Base-by-base conservation (phyloP, 92 coral and sea anemone species). In the Actinernus sp. region DNA sequence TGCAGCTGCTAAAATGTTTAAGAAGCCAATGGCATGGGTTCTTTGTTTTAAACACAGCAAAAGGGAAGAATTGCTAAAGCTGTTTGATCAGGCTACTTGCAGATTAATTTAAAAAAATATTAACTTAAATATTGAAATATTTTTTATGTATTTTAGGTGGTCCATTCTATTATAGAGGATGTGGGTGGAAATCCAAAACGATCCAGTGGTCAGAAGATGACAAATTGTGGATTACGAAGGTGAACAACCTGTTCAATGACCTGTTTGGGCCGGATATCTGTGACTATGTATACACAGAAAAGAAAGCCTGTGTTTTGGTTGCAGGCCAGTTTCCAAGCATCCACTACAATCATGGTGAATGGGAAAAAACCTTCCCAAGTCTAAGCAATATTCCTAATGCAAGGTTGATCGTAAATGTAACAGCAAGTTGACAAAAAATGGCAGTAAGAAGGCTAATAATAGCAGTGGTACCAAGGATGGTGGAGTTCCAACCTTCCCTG, bases 261-360 rank as follows among this genome's bases (percentile, higher is more conserved):
- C 63, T 55, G 21, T 55, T 55, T 54, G 76, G 76, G 16, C 76
- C 65, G n/a, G 60, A 58, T 37, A 31, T 57, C 30, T 71, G 78
- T 27, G 13, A 57, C 48, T 46, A 71, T 58, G 68, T 41, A 19
- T 67, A 29, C 25, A 34, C 26, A 25, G 1, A 26, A 29, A 55
- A 55, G 13, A 55, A 55, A 10, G 16, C 61, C 25, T 55, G 61
- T 27, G 20, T 55, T 14, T 29, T 55, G 36, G 39, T 31, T 25
- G 18, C 27, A 55, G 61, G 29, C 1, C 61, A 54, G 38, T 26
- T 54, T 9, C 61, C 61, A 54, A 9, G 7, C 31, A 25, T 54
- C 8, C 16, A 29, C 20, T 54, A 54, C 27, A 26, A 26, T 9
- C 64, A 39, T 54, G 58, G 34, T 6, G 52, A 51, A 24, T 67